Base-by-base conservation (phyloP, 1,140 invertebrate species). In the Drosophila sturtevanti region DNA sequence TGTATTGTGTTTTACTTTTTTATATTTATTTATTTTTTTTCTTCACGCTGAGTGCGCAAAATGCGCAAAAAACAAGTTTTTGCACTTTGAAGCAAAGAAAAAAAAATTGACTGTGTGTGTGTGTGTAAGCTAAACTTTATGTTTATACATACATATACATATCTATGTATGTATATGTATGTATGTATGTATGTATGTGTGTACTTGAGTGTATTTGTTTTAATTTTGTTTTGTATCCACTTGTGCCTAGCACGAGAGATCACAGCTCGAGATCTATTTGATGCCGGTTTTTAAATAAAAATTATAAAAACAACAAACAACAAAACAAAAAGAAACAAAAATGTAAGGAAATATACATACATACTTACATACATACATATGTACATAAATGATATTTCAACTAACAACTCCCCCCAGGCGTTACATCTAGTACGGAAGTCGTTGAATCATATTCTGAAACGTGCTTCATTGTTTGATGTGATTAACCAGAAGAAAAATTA, bases 1-100 rank as follows among this genome's bases (percentile, higher is more conserved):
- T 56, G 2, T 44, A 16, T 48, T 48, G 41, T 48, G 41, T 48
- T 21, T 16, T 44, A 16, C 9, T 16, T 44, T 18, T 1, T 18
- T 48, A 10, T 41, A 12, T 37, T 16, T 41, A 5, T 1, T 5
- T 48, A 2, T 11, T 44, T 48, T 48, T 21, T 71, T 77, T 68
- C 66, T 78, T 87, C 68, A 84, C 84, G 84, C 84, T 84, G 80
- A 84, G 85, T 89, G 84, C 85, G 80, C 82, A 87, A 87, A 89
- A 87, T 82, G 82, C 82, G 84, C 85, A 89, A 87, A 86, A 86
- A 87, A 87, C 84, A 73, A 89, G 84, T 87, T 87, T 48, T 87
- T 87, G 84, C 84, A 89, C 82, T 75, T 87, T 75, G 74, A 68
- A 64, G 81, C 81, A 62, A 77, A 69, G 34, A 31, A 31, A 31